Evolutionary conservation across 2,113 vertebrate species (phyloP).

Genomic region (Tilapia sparmanii): DNA sequence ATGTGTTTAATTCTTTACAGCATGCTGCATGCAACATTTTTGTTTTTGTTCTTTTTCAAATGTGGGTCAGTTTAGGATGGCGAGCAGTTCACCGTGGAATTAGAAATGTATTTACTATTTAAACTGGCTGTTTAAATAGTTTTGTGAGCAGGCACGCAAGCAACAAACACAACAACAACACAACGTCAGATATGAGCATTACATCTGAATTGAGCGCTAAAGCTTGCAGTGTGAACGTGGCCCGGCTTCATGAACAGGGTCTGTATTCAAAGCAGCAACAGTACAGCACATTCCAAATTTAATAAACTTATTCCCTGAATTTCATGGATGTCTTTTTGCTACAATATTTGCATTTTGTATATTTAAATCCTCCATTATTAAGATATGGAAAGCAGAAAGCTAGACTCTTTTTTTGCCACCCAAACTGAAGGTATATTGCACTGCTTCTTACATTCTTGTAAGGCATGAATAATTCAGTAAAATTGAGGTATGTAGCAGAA

Average conservation of each 20-base stretch:
- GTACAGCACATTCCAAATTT: not conserved
- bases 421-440: not conserved
- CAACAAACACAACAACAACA: not conserved
- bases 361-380: not conserved
- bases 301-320: not conserved
- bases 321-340: not conserved
- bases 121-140: not conserved
- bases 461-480: slow-evolving; percentile 52
- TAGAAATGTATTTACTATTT: not conserved
- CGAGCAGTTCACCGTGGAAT: not conserved
- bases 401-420: not conserved
- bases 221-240: not conserved
- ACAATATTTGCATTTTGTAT: not conserved
- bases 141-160: not conserved
- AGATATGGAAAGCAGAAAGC: not conserved
- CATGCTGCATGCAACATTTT: not conserved
- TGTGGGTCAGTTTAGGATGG: not conserved
- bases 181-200: not conserved
- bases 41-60: not conserved
- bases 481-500: slow-evolving; percentile 46
- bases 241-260: not conserved
- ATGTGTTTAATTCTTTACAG: not conserved
- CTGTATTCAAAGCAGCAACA: not conserved
- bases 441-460: slow-evolving; percentile 32
- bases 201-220: not conserved